These are phyloP conservation scores for Pangasius djambal DNA, from an alignment of 2,797 vertebrate species.

Conservation along the genomic window DNA sequence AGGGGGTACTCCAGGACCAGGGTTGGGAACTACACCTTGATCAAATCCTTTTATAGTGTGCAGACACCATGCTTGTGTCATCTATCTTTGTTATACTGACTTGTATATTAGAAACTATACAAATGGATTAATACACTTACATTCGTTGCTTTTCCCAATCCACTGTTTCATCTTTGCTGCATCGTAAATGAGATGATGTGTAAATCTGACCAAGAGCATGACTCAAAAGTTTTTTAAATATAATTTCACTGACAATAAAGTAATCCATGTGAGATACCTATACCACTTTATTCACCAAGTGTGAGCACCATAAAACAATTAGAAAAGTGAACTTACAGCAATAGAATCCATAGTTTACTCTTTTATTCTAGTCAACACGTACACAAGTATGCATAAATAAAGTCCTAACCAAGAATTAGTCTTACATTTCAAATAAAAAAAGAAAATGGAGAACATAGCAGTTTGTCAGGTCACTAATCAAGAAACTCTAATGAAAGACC, in stretches of 20 bases:
- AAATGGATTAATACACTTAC: not conserved
- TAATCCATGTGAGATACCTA: not conserved
- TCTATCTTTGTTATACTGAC: not conserved
- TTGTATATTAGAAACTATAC: not conserved
- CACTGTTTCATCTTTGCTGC: not conserved
- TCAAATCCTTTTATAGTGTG: not conserved
- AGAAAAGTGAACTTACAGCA: not conserved
- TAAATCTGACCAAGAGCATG: not conserved
- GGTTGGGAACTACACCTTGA: not conserved
- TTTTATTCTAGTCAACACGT: not conserved
- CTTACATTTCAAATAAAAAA: not conserved
- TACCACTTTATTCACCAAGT: slow-evolving; percentile 1
- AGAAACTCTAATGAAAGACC: not conserved
- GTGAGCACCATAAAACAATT: not conserved
- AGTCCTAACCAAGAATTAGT: not conserved
- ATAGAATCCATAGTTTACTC: not conserved
- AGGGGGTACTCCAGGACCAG: not conserved
- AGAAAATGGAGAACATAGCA: not conserved
- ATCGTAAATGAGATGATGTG: not conserved
- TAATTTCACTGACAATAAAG: not conserved
- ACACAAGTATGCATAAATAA: slow-evolving; percentile 13
- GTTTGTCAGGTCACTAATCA: not conserved
- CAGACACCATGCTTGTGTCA: not conserved
- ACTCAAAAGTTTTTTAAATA: not conserved
- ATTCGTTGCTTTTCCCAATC: not conserved